Evolutionary conservation across 1,140 invertebrate species (phyloP), one percentile per base, ranked within the genome.

Genomic region (Heliconius hewitsoni): DNA sequence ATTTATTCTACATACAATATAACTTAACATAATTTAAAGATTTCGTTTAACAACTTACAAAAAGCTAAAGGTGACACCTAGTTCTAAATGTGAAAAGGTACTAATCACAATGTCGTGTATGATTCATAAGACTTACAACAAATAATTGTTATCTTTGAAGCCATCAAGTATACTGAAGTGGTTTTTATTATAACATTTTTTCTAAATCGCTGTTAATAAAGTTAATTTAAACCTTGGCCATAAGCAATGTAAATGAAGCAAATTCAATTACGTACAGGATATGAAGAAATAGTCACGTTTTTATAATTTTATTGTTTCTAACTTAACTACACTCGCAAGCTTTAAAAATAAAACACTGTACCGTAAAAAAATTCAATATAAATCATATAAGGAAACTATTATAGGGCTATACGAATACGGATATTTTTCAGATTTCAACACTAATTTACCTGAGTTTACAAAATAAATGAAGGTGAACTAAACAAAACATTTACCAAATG

Each of bases 201-300:
- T 66, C 11, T 66, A 13, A 57, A 5, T 57, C n/a, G n/a, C 30
- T 27, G 30, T 30, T 2, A 11, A 30, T 66, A 30, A 66, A 27
- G 11, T 16, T 27, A 11, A 66, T 30, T 19, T 60, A 57, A 76
- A 74, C 57, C 79, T 77, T 81, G 75, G 71, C 75, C 57, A 80
- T 11, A 30, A 39, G 71, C 27, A 77, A 71, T 52, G 3, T 73
- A 77, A 73, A 52, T 50, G 52, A 76, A 80, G n/a, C 60, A 34
- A 81, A 73, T 73, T 77, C 34, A 80, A 80, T 76, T 76, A 74
- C 34, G 39, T 60, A 27, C 66, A 76, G 74, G 66, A 80, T 76
- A 57, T 71, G 78, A 72, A 75, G 74, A 79, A 79, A 76, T 23
- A 46, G 37, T 80, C 78, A 80, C 71, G 74, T 80, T 80, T 76